A percentile compares a stretch with the other conserved stretches of the same genome.
phyloP scores from a whole-genome alignment of 2,797 vertebrate species.

The Propithecus deckenii region DNA sequence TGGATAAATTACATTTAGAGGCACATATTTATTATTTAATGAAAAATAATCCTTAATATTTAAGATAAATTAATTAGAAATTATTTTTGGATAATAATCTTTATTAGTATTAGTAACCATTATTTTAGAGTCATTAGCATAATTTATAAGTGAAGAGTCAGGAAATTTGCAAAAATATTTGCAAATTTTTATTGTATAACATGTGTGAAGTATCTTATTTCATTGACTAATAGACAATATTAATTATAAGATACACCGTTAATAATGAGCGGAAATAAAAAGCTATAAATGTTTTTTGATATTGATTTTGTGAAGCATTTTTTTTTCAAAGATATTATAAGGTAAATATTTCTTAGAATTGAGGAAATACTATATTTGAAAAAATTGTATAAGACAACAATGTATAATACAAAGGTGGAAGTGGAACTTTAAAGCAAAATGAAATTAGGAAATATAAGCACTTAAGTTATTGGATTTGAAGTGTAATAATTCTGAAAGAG shows the following conservation, averaged over 20 bases:
- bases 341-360: neutral
- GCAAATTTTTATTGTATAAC: neutral
- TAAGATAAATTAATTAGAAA: neutral
- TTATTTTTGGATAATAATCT: neutral
- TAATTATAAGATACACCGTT: neutral
- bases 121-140: neutral
- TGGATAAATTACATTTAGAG: neutral
- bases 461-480: neutral
- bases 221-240: neutral
- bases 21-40: neutral
- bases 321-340: slow-evolving; percentile 9
- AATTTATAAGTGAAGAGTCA: neutral
- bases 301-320: neutral
- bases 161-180: neutral
- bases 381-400: neutral
- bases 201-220: neutral
- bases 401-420: neutral
- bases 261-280: neutral
- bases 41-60: neutral
- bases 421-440: neutral
- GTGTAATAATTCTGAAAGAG: neutral
- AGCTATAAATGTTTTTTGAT: neutral
- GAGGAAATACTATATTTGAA: neutral
- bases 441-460: neutral
- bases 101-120: neutral